phyloP scores from a whole-genome alignment of 1,140 invertebrate species.

The Drosophila littoralis region DNA sequence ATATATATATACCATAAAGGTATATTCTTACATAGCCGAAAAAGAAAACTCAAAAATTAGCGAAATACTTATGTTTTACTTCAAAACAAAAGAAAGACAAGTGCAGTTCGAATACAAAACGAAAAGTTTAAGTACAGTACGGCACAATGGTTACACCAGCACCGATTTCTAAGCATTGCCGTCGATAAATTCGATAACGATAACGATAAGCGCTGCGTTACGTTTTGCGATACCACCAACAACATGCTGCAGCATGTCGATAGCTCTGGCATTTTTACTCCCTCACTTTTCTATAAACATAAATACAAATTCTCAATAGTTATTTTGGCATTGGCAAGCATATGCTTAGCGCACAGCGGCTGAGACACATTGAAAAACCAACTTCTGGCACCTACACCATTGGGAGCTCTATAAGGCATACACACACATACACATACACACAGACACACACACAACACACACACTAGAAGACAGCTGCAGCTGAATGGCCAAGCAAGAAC shows the following conservation, averaged over 20 bases:
- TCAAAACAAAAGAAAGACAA: conserved; percentile 8
- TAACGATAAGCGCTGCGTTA: conserved; percentile 1
- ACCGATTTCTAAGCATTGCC: conserved; percentile 29
- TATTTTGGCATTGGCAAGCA: conserved; percentile 25
- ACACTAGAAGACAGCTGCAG: neutral
- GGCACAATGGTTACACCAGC: conserved; percentile 26
- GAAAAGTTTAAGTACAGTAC: conserved; percentile 19
- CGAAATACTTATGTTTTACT: conserved; percentile 15
- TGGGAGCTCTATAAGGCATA: conserved; percentile 1
- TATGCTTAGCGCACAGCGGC: conserved; percentile 43
- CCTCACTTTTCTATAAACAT: neutral
- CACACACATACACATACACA: neutral
- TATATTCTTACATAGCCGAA: conserved; percentile 9
- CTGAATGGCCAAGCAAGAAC: neutral
- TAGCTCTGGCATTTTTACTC: neutral
- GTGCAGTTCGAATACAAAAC: conserved; percentile 13
- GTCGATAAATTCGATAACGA: conserved; percentile 21
- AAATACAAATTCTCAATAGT: conserved; percentile 4
- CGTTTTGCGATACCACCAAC: conserved; percentile 15
- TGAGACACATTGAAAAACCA: conserved; percentile 10
- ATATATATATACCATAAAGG: neutral
- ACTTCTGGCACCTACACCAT: conserved; percentile 20
- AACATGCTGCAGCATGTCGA: conserved; percentile 29
- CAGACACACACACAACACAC: neutral
- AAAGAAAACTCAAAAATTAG: conserved; percentile 16